Conservation (phyloP, 2,888 invertebrate genomes). For the Cantharis rustica region DNA sequence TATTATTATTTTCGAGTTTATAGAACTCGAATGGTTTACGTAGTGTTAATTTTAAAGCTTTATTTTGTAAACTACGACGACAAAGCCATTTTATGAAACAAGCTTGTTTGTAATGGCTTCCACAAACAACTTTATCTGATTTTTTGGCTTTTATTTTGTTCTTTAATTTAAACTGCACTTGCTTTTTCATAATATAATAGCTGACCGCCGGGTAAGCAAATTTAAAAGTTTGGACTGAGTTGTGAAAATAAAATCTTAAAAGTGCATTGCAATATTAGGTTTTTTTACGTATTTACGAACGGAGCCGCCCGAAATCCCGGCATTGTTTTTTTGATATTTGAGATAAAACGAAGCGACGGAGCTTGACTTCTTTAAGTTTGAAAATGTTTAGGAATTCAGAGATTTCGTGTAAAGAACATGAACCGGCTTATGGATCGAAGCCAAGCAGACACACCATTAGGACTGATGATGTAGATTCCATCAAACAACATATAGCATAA, state of each 20-base stretch:
- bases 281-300: background rate
- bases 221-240: background rate
- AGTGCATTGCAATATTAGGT: background rate
- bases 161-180: background rate
- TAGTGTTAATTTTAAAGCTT: background rate
- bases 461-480: background rate
- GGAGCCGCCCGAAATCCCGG: background rate
- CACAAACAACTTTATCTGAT: background rate
- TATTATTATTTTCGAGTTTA: background rate
- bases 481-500: background rate
- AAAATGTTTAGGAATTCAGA: background rate
- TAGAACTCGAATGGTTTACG: background rate
- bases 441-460: background rate
- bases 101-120: background rate
- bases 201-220: background rate
- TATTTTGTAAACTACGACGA: background rate
- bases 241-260: background rate
- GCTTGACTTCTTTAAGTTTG: background rate
- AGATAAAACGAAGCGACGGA: background rate
- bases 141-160: background rate
- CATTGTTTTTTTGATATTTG: background rate
- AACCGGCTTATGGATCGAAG: background rate
- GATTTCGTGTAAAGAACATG: background rate
- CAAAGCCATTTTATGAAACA: background rate
- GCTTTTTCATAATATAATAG: background rate